Conservation (phyloP, 2,797 vertebrate species). For the Miichthys miiuy region DNA sequence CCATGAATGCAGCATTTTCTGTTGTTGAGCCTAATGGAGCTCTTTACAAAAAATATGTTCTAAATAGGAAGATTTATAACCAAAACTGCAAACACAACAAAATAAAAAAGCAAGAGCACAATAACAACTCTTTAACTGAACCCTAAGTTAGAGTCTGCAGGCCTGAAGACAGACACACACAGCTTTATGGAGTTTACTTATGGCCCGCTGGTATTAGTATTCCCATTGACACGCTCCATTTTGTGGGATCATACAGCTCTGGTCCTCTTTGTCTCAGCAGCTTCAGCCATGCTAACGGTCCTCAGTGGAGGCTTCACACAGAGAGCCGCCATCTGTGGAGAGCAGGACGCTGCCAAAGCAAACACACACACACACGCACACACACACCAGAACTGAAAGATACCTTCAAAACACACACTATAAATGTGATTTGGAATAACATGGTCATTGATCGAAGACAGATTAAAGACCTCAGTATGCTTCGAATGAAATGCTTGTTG, state of each 20-base stretch:
- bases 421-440: not conserved
- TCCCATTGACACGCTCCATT: conserved; percentile 4
- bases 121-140: too few species aligned
- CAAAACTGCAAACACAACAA: not conserved
- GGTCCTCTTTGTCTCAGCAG: conserved; percentile 38
- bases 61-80: too few species aligned
- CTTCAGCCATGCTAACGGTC: conserved; percentile 10
- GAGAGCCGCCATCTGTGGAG: conserved; percentile 55
- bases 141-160: too few species aligned
- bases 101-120: too few species aligned
- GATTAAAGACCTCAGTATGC: not conserved
- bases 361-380: conserved; percentile 26
- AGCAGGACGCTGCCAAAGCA: conserved; percentile 34
- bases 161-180: not conserved
- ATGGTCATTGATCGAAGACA: not conserved
- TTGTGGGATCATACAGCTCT: conserved; percentile 13
- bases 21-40: too few species aligned
- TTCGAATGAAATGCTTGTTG: not conserved
- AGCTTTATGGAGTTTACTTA: not conserved
- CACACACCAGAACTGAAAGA: conserved; percentile 21
- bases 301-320: conserved; percentile 36
- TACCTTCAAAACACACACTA: conserved; percentile 9
- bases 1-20: too few species aligned
- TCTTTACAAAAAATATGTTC: too few species aligned
- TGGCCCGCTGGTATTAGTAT: not conserved